Base-by-base conservation (phyloP, 2,888 invertebrate genomes). In the Netelia inedita region DNA sequence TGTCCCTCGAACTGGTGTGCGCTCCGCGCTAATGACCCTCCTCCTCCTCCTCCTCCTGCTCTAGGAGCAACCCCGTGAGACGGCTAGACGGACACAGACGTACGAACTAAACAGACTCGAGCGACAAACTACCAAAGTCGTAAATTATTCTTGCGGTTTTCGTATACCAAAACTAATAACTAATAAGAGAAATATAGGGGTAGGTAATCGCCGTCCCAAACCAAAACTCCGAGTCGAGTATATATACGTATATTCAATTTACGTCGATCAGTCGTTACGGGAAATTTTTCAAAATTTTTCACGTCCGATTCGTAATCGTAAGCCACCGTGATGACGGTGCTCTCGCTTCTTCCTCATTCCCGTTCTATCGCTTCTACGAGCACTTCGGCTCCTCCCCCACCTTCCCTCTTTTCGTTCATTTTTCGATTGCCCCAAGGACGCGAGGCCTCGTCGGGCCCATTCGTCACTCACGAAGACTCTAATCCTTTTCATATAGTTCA, bases 271-370 rank as follows among this genome's bases (percentile, higher is more conserved):
- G 46, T 23, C 46, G 43, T 66, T 57, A 66, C 28, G 75, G 82
- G 65, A 87, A 88, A 88, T 86, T 82, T 87, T 69, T 35, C 35
- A 35, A 87, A 88, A 88, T 86, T 82, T 87, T 69, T 35, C 35
- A 35, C 71, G 59, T 65, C 41, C n/a, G 28, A 76, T 68, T 87
- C 63, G 82, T 87, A 86, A 85, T 88, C 82, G 83, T 85, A 88
- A 88, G 87, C 86, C 73, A 83, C 88, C 87, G 87, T 86, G 79
- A 82, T 81, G 79, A 75, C 72, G 82, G 73, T 72, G 72, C 61
- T 63, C 81, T 79, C 76, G 85, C 80, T 79, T 69, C 28, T 74
- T 53, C 43, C 78, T 69, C 59, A 59, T 61, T 59, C 57, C 86
- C 41, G 21, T 79, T 79, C 66, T 63, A 63, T 75, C 61, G 57